These are phyloP conservation scores for Trachymyrmex cornetzi DNA, from an alignment of 1,140 invertebrate genomes.

Conservation along the genomic window DNA sequence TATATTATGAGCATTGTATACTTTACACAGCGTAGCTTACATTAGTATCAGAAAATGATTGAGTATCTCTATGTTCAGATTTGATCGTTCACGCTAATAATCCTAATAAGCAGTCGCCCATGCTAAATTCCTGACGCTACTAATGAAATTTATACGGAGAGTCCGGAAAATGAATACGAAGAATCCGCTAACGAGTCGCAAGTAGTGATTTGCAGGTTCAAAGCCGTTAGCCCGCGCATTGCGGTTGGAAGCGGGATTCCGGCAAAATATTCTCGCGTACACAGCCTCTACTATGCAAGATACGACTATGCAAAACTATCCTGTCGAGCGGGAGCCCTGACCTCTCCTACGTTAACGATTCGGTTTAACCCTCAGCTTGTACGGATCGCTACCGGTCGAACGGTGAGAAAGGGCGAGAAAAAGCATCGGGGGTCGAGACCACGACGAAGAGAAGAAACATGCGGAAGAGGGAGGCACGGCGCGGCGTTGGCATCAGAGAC, in stretches of 20 bases:
- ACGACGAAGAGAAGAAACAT: slow-evolving; percentile 10
- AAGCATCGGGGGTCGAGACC: slow-evolving; percentile 64
- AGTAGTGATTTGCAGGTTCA: slow-evolving; percentile 61
- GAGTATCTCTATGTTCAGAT: neutral
- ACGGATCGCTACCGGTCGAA: slow-evolving; percentile 57
- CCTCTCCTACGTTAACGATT: slow-evolving; percentile 67
- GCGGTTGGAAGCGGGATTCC: slow-evolving; percentile 30
- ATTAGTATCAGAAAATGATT: neutral
- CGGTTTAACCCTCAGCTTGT: slow-evolving; percentile 60
- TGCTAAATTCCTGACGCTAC: slow-evolving; percentile 26
- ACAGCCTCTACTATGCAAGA: neutral
- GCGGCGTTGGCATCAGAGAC: neutral
- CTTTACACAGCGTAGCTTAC: neutral
- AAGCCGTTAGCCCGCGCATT: slow-evolving; percentile 49
- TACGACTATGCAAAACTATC: slow-evolving; percentile 58
- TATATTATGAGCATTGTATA: neutral
- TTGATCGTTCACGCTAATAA: slow-evolving; percentile 30
- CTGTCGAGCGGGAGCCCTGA: slow-evolving; percentile 42
- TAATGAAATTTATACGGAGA: slow-evolving; percentile 40
- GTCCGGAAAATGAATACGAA: slow-evolving; percentile 37
- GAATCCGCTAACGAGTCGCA: slow-evolving; percentile 56
- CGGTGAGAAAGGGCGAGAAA: slow-evolving; percentile 65
- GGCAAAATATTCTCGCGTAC: slow-evolving; percentile 50
- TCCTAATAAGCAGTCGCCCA: slow-evolving; percentile 19
- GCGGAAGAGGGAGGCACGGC: slow-evolving; percentile 46